Conservation (phyloP, 2,888 invertebrate species). For the Metalampra italica region DNA sequence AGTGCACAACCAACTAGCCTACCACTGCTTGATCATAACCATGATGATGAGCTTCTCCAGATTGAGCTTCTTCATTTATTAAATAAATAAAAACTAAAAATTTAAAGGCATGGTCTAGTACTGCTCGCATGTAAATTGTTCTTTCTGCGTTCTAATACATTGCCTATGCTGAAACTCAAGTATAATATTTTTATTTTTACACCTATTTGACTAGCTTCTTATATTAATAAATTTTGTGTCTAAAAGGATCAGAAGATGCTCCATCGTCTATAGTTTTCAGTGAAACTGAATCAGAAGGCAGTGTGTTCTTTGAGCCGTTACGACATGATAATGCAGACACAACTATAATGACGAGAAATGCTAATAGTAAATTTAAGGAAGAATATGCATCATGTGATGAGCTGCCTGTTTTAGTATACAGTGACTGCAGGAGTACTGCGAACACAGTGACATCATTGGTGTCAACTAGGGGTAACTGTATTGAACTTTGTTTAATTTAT, state of each 20-base stretch:
- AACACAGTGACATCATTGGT: slow-evolving; percentile 46
- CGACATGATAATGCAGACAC: slow-evolving; percentile 39
- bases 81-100: too few relatives aligned
- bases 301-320: slow-evolving; percentile 50
- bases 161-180: not conserved
- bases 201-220: too few relatives aligned
- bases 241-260: slow-evolving; percentile 53
- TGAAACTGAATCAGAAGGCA: slow-evolving; percentile 68
- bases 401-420: slow-evolving; percentile 26
- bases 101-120: too few relatives aligned
- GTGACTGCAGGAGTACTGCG: slow-evolving; percentile 47
- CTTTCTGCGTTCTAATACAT: too few relatives aligned
- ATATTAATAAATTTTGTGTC: too few relatives aligned
- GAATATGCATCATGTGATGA: slow-evolving; percentile 32
- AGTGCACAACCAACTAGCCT: too few relatives aligned
- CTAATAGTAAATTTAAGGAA: slow-evolving; percentile 31
- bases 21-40: too few relatives aligned
- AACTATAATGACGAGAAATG: slow-evolving; percentile 14
- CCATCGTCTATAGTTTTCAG: slow-evolving; percentile 71
- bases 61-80: too few relatives aligned
- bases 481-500: not conserved
- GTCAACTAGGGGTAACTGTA: slow-evolving; percentile 51
- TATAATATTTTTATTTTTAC: not conserved
- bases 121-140: too few relatives aligned
- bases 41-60: too few relatives aligned